Conservation (phyloP, 2,888 invertebrate species). For the Apodemia zela region DNA sequence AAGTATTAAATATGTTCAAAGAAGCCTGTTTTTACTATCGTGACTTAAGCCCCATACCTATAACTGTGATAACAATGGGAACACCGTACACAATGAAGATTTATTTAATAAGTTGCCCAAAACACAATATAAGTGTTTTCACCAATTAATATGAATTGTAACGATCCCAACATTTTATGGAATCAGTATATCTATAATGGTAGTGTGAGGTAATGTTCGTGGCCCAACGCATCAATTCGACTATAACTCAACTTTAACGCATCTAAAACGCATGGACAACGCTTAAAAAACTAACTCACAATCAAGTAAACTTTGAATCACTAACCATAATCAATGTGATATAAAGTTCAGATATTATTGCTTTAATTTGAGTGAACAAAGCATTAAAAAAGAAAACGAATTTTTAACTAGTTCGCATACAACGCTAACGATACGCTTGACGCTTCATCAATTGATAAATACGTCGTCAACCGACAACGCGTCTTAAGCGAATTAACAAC, state of each 20-base stretch:
- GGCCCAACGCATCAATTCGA: not conserved
- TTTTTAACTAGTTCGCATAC: too few relatives aligned
- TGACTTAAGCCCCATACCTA: slow-evolving; percentile 62
- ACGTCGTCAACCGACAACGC: too few relatives aligned
- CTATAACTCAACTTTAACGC: not conserved
- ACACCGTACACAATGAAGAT: slow-evolving; percentile 63
- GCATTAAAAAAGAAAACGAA: too few relatives aligned
- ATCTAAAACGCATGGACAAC: not conserved
- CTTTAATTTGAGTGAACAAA: too few relatives aligned
- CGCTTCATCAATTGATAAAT: too few relatives aligned
- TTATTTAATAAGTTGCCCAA: slow-evolving; percentile 21
- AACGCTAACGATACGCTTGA: too few relatives aligned
- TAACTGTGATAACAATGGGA: slow-evolving; percentile 28
- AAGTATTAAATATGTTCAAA: not conserved
- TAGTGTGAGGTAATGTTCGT: not conserved
- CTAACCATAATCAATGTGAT: not conserved
- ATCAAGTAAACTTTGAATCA: not conserved
- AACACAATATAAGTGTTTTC: slow-evolving; percentile 14
- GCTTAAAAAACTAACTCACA: not conserved
- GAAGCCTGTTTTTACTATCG: slow-evolving; percentile 32
- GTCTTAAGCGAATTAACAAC: too few relatives aligned
- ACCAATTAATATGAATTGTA: not conserved
- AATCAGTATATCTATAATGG: not conserved
- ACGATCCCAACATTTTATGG: not conserved
- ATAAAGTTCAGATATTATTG: too few relatives aligned